Base-by-base conservation (phyloP, 2,113 vertebrate species). In the Gavia stellata region DNA sequence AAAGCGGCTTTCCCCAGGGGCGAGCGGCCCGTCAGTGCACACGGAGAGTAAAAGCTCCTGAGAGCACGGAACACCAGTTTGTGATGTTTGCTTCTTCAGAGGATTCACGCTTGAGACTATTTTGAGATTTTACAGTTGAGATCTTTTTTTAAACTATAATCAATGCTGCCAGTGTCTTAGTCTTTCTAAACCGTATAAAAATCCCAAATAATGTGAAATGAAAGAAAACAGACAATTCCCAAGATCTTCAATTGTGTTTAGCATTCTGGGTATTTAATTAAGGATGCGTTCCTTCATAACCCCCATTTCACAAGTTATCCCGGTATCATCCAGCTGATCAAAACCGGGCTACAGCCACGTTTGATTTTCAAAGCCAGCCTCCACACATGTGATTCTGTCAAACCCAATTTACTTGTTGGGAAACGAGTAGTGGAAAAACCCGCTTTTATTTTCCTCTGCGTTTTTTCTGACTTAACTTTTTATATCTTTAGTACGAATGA, bases 11-110 rank as follows among this genome's bases (percentile, higher is more conserved):
- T 34, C 67, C 84, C 55, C 40, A 50, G 28, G 17, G 68, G 13
- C 1, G 5, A 52, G 59, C 4, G 2, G 31, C 18, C 44, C 17
- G 3, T 2, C 62, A n/a, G 67, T 2, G 29, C 44, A 11, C 17
- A 21, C 0, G 26, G 33, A 68, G 18, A 50, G 40, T 2, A 23
- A 63, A 70, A 59, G 3, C 10, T 45, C 63, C 72, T 63, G 13
- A 28, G 18, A 81, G 49, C 62, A 44, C 9, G 2, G 45, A 71
- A 55, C 14, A 26, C 34, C 12, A 14, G 3, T 7, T 20, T 47
- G 50, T 49, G 63, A 52, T 14, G 34, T 16, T 44, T 8, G 47
- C 66, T 67, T 28, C 66, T 34, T 7, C 62, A 86, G n/a, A 56
- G 44, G 34, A 72, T 11, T 75, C 29, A 74, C 29, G 12, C 23